Evolutionary conservation across 2,797 vertebrate genomes (phyloP).

Genomic region (Argya squamiceps): DNA sequence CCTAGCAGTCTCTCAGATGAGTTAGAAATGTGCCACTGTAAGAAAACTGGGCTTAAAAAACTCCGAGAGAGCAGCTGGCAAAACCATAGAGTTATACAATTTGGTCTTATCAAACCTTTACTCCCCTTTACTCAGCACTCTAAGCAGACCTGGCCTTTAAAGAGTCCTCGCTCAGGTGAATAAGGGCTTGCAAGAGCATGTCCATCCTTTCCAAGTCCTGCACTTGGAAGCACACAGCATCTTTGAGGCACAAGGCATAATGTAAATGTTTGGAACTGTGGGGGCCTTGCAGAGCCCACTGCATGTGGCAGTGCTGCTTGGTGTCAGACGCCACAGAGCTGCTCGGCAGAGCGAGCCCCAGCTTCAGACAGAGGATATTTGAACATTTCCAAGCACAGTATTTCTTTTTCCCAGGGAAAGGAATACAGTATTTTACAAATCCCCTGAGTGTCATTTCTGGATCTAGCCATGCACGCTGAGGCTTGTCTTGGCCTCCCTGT

Average conservation of each 20-base stretch:
- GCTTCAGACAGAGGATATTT: neutral
- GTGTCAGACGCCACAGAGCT: neutral
- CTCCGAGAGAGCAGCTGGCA: neutral
- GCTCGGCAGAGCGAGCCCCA: neutral
- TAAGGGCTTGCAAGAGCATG: neutral
- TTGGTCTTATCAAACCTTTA: neutral
- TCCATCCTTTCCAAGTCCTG: neutral
- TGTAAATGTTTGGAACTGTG: neutral
- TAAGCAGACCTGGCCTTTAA: neutral
- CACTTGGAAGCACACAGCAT: neutral
- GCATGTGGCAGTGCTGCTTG: neutral
- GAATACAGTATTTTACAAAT: conserved; percentile 64
- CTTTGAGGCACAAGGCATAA: neutral
- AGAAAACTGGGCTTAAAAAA: neutral
- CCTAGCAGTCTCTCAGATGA: neutral
- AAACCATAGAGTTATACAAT: neutral
- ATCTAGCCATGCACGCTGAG: conserved; percentile 52
- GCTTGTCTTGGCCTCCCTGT: conserved; percentile 56
- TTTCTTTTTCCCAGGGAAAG: conserved; percentile 38
- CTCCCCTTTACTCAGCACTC: neutral
- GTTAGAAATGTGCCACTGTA: neutral
- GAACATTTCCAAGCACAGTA: neutral
- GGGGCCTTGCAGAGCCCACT: fast-evolving
- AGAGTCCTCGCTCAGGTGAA: neutral
- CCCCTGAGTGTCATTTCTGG: conserved; percentile 61